Evolutionary conservation across 2,113 vertebrate species (phyloP).

Genomic region (Plectropomus leopardus): DNA sequence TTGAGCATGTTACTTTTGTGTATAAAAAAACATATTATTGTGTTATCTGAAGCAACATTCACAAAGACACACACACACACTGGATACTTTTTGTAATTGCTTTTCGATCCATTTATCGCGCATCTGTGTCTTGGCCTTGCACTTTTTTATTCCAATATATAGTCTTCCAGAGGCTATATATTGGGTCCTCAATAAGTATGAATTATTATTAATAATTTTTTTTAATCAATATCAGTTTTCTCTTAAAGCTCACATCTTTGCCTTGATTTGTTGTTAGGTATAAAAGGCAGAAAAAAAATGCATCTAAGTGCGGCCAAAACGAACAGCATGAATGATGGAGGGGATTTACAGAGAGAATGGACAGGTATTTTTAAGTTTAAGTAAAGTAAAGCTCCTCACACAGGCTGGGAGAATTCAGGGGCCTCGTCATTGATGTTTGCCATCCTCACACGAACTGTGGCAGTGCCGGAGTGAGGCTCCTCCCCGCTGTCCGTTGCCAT

Average conservation of each 20-base stretch:
- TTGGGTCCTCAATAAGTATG: background rate
- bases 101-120: slow-evolving; percentile 12
- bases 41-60: slow-evolving; percentile 9
- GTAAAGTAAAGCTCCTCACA: slow-evolving; percentile 80
- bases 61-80: background rate
- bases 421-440: slow-evolving; percentile 92
- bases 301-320: background rate
- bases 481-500: slow-evolving; percentile 91
- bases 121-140: background rate
- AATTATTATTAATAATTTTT: background rate
- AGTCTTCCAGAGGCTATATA: slow-evolving; percentile 23
- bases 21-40: background rate
- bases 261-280: background rate
- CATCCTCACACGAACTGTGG: slow-evolving; percentile 90
- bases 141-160: background rate
- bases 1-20: background rate
- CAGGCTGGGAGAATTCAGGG: slow-evolving; percentile 89
- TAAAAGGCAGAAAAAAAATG: background rate
- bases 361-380: background rate
- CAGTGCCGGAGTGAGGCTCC: slow-evolving; percentile 89
- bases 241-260: background rate
- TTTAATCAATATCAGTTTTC: background rate
- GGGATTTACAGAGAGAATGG: background rate
- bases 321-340: background rate
- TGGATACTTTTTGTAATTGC: slow-evolving; percentile 15